Evolutionary conservation across 1,140 invertebrate genomes (phyloP), one percentile per base, ranked within the genome.

Genomic region (Melitaea cinxia): DNA sequence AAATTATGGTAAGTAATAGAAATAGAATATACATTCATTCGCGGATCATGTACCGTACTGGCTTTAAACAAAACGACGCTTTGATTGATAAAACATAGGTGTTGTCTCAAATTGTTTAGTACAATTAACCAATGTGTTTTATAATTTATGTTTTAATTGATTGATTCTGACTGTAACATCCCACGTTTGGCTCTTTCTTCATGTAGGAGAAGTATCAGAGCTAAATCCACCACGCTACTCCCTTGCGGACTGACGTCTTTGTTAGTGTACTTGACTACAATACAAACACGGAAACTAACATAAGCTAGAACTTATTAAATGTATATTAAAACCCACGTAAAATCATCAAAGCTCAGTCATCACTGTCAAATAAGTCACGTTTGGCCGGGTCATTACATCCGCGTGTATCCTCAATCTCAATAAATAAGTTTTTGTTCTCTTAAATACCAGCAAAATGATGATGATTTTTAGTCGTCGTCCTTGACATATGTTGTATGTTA

Each of bases 1-100:
- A 67, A 77, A 72, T 69, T 76, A 86, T 85, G 85, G 86, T 89
- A 58, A 89, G 84, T 85, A n/a, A n/a, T 9, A n/a, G 3, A 12
- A 47, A 7, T 23, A 47, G 42, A 23, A 12, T 17, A 7, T 47
- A 21, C 42, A 47, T 23, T 47, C 1, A 47, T 47, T 47, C n/a
- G n/a, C n/a, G n/a, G 5, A 12, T 42, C 37, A 19, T 42, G 15
- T 17, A 42, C 4, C 5, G 14, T 17, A 4, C 14, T 17, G n/a
- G 35, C n/a, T n/a, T n/a, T n/a, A n/a, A n/a, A n/a, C n/a, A n/a
- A n/a, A n/a, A n/a, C n/a, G n/a, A n/a, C n/a, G n/a, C n/a, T n/a
- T n/a, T n/a, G n/a, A n/a, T n/a, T n/a, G n/a, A n/a, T n/a, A n/a
- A n/a, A n/a, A n/a, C n/a, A n/a, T n/a, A n/a, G n/a, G n/a, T n/a